Evolutionary conservation across 2,797 vertebrate genomes (phyloP), one percentile per base, ranked within the genome.

Genomic region (Tokudaia tokunoshimensis): DNA sequence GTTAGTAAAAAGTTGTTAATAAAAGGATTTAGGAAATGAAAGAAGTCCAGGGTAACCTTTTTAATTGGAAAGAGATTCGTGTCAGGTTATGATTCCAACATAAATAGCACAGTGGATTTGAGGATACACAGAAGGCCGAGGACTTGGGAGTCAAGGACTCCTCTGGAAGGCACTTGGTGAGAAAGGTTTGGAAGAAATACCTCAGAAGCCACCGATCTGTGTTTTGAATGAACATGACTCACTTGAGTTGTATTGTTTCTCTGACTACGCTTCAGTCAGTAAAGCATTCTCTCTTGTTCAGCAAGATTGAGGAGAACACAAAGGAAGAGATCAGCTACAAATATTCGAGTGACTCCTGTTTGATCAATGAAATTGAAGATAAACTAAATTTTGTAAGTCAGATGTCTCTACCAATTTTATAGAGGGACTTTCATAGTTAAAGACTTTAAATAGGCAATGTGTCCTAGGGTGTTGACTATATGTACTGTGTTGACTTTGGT

Each of bases 11-110:
- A 75, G 79, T 57, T 61, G 96, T 55, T 37, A 84, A 91, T 59
- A 80, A 84, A 76, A 74, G 65, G n/a, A 92, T 79, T 26, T 75
- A 17, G 75, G 37, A 96, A 95, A 80, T 65, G 14, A 59, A 89
- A 92, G 12, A 7, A 91, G 41, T 26, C 20, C 61, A 95, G 74
- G n/a, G 61, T 90, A 96, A 97, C 22, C 19, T 47, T 87, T 79
- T 83, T 65, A 44, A 72, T 37, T 88, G 9, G 67, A 83, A 94
- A 91, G 20, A 50, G 13, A 95, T 52, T 85, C 76, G 79, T 84
- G 41, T 7, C 41, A 13, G 34, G 41, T 84, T 29, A 26, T 19
- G n/a, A 5, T 70, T 37, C 47, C 9, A 52, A n/a, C 15, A 50
- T 8, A 90, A 75, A 47, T 9, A 61, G 10, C 14, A 24, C 22